phyloP scores from a whole-genome alignment of 2,888 invertebrate species.

The Pedicia rivosa region DNA sequence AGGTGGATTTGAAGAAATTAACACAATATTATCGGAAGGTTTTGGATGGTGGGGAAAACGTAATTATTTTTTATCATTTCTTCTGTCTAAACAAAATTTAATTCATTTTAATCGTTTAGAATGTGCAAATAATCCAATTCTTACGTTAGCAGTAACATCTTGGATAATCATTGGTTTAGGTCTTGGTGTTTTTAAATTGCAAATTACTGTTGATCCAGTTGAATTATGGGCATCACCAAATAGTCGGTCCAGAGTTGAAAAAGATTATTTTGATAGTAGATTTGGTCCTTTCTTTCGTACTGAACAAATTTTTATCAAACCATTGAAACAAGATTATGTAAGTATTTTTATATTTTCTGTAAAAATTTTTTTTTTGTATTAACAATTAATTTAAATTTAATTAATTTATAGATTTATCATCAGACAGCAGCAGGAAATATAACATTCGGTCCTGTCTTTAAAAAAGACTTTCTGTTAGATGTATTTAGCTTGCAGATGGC shows the following conservation, averaged over 20 bases:
- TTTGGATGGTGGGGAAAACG: slow-evolving; percentile 33
- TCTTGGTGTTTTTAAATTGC: slow-evolving; percentile 48
- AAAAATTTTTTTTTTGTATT: background rate
- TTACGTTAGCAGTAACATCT: slow-evolving; percentile 45
- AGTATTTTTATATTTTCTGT: slow-evolving; percentile 13
- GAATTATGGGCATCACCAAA: slow-evolving; percentile 83
- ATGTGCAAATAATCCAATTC: slow-evolving; percentile 49
- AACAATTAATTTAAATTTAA: background rate
- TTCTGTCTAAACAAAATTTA: background rate
- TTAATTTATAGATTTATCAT: slow-evolving; percentile 22
- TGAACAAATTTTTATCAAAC: slow-evolving; percentile 72
- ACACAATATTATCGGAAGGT: slow-evolving; percentile 21
- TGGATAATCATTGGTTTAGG: slow-evolving; percentile 41
- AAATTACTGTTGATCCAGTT: slow-evolving; percentile 75
- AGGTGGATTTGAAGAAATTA: slow-evolving; percentile 20
- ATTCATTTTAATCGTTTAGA: slow-evolving; percentile 21
- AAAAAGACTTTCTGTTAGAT: slow-evolving; percentile 53
- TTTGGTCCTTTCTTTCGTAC: slow-evolving; percentile 84
- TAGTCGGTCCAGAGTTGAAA: slow-evolving; percentile 66
- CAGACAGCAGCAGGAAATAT: slow-evolving; percentile 27
- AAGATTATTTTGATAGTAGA: slow-evolving; percentile 70
- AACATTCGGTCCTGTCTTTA: slow-evolving; percentile 66
- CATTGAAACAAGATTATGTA: slow-evolving; percentile 38
- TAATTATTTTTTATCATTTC: slow-evolving; percentile 16
- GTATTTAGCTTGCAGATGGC: slow-evolving; percentile 52